phyloP scores from a whole-genome alignment of 37 sponge, comb jelly and placozoan species.

The Axinella damicornis region DNA sequence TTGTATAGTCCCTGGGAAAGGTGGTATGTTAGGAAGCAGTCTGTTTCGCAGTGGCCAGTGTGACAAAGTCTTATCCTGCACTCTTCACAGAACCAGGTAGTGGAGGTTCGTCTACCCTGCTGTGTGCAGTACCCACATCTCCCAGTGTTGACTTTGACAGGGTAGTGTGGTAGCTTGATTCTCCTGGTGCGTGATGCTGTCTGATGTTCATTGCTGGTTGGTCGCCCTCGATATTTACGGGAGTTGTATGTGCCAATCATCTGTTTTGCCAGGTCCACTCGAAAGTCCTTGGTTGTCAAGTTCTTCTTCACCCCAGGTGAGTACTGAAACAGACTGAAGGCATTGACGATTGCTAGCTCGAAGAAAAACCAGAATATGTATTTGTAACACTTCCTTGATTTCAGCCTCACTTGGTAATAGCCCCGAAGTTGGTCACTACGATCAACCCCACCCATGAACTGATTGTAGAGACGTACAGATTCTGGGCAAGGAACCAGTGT shows the following conservation, averaged over 20 bases:
- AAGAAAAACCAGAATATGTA: conserved; percentile 35
- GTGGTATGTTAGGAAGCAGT: no score
- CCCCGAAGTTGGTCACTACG: conserved; percentile 18
- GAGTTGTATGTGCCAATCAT: conserved; percentile 1
- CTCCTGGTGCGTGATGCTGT: no score
- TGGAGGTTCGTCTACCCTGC: no score
- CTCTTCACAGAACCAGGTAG: conserved; percentile 7
- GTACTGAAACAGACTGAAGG: conserved; percentile 7
- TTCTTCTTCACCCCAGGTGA: background rate
- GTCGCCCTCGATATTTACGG: conserved; percentile 1
- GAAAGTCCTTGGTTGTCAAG: background rate
- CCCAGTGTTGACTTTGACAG: no score
- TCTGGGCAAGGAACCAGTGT: conserved; percentile 1
- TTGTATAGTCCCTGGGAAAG: no score
- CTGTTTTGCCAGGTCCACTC: conserved; percentile 5
- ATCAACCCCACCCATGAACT: conserved; percentile 43
- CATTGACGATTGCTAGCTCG: conserved; percentile 2
- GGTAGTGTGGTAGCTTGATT: no score
- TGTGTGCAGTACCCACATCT: no score
- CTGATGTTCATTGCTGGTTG: no score
- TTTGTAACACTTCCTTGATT: conserved; percentile 14
- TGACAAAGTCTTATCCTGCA: background rate
- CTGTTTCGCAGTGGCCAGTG: no score
- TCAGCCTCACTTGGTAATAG: background rate
- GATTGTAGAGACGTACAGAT: background rate